Conservation (phyloP, 2,113 vertebrate species). For the Lagopus leucura region DNA sequence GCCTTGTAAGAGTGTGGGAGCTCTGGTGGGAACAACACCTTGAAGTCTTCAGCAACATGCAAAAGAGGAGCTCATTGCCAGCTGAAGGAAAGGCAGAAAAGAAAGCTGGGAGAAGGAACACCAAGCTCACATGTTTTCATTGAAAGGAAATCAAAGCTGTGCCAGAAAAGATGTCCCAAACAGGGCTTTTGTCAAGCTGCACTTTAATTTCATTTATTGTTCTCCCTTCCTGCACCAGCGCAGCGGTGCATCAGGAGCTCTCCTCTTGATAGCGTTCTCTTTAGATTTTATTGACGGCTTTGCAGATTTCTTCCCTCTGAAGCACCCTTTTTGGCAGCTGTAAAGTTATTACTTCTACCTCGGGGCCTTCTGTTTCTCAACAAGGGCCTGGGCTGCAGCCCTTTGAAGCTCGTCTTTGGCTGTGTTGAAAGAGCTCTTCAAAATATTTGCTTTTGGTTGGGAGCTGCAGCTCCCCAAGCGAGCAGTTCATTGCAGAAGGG, state of each 20-base stretch:
- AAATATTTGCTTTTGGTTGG: constrained; percentile 47
- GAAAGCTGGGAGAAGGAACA: not conserved
- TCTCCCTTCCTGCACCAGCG: constrained; percentile 9
- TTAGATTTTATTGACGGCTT: constrained; percentile 60
- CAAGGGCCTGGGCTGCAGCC: constrained; percentile 25
- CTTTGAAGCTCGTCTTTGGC: constrained; percentile 37
- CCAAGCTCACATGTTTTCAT: not conserved
- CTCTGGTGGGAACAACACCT: not conserved
- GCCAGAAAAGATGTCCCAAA: constrained; percentile 18
- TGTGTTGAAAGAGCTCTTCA: constrained; percentile 50
- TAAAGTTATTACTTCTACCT: constrained; percentile 46
- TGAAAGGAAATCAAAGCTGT: constrained; percentile 37
- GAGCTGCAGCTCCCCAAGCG: constrained; percentile 21
- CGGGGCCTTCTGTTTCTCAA: constrained; percentile 9
- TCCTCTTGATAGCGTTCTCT: constrained; percentile 42
- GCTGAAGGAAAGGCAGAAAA: not conserved
- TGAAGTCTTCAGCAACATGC: not conserved
- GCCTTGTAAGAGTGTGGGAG: not conserved
- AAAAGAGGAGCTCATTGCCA: not conserved
- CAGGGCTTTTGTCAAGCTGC: not conserved
- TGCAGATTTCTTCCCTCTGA: constrained; percentile 54
- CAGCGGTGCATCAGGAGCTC: not conserved
- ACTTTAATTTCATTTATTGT: constrained; percentile 15
- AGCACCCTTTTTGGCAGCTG: constrained; percentile 53
- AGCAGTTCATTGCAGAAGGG: not conserved